phyloP scores from a whole-genome alignment of 2,888 invertebrate genomes.

The Euplexia lucipara region DNA sequence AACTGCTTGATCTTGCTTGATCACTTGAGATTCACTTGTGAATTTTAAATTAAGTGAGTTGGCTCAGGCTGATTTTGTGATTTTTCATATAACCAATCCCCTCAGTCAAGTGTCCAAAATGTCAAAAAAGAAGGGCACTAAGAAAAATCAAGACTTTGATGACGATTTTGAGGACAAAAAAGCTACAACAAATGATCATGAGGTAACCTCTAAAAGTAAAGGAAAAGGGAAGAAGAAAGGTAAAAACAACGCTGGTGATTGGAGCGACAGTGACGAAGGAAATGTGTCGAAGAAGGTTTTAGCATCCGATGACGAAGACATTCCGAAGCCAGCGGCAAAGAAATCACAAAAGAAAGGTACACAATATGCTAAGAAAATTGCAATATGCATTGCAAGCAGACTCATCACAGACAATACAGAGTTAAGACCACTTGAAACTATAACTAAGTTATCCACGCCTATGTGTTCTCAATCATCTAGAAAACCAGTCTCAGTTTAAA shows the following conservation, averaged over 20 bases:
- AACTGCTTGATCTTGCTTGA: too few species aligned
- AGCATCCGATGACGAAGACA: constrained; percentile 85
- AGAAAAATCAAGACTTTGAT: constrained; percentile 90
- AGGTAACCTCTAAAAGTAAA: constrained; percentile 90
- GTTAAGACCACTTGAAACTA: too few species aligned
- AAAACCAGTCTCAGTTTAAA: too few species aligned
- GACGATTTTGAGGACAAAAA: constrained; percentile 88
- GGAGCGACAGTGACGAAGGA: constrained; percentile 84
- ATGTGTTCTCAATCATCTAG: too few species aligned
- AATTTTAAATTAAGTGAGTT: constrained; percentile 39
- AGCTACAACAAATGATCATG: constrained; percentile 74
- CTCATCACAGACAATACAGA: neutral
- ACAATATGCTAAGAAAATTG: constrained; percentile 47
- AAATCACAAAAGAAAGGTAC: constrained; percentile 90
- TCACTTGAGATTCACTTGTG: constrained; percentile 13
- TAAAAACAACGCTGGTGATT: constrained; percentile 85
- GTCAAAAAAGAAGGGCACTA: constrained; percentile 92
- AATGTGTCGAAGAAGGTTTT: constrained; percentile 74
- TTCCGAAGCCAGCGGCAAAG: constrained; percentile 82
- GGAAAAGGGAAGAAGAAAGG: constrained; percentile 87
- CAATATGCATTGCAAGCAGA: constrained; percentile 1
- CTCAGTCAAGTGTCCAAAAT: constrained; percentile 72
- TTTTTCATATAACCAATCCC: constrained; percentile 1
- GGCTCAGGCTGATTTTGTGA: constrained; percentile 48
- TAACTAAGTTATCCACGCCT: too few species aligned